phyloP scores from a whole-genome alignment of 2,113 vertebrate species.

The Scomber colias region DNA sequence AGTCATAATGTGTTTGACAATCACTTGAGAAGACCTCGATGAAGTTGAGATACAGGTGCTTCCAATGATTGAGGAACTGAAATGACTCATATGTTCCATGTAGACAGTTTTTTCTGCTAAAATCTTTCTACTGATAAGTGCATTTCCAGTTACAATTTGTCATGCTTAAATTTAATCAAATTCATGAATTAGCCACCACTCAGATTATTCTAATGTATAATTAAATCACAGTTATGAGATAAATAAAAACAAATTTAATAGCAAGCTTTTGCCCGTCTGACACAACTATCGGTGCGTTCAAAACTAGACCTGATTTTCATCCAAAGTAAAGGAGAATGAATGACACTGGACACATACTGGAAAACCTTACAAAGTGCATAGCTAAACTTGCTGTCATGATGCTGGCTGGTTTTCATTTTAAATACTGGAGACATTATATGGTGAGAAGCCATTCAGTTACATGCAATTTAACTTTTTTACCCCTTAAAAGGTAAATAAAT shows the following conservation, averaged over 20 bases:
- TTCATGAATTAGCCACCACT: background rate
- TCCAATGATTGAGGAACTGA: background rate
- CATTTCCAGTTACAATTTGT: background rate
- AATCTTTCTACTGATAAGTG: background rate
- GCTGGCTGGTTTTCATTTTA: background rate
- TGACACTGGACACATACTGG: background rate
- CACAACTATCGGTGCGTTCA: background rate
- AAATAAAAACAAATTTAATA: too few relatives aligned
- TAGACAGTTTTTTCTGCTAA: background rate
- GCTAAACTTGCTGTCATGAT: background rate
- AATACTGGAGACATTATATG: background rate
- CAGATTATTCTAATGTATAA: too few relatives aligned
- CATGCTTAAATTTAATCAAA: background rate
- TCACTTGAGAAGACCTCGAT: background rate
- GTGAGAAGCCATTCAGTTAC: background rate
- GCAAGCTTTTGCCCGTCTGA: too few relatives aligned
- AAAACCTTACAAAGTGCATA: background rate
- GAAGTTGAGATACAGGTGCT: background rate
- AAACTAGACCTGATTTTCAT: background rate
- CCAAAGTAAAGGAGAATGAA: background rate
- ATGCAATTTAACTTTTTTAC: background rate
- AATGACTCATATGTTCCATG: constrained; percentile 17
- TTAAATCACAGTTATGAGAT: too few relatives aligned
- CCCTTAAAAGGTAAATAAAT: background rate
- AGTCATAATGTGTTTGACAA: constrained; percentile 22